Percentiles rank a stretch among this genome's conserved stretches.
phyloP scores from a whole-genome alignment of 2,113 vertebrate genomes.

The Sturnira hondurensis region DNA sequence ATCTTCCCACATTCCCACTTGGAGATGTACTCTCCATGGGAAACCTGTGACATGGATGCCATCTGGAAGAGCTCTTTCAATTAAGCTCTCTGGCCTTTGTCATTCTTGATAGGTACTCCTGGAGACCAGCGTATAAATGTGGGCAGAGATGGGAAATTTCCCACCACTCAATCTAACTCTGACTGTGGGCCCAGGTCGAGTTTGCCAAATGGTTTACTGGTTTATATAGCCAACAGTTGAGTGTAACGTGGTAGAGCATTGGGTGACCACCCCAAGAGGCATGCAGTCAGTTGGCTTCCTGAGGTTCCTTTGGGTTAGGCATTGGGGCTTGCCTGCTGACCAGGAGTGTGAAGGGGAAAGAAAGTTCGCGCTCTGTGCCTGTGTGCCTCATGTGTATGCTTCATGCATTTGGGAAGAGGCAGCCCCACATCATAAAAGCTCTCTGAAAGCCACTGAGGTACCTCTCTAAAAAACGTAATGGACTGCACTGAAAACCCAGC shows the following conservation, averaged over 20 bases:
- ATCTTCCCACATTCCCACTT: not conserved
- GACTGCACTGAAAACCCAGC: constrained; percentile 81
- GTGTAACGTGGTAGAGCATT: not conserved
- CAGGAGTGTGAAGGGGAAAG: constrained; percentile 33
- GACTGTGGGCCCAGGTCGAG: not conserved
- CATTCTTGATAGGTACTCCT: not conserved
- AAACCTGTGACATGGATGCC: not conserved
- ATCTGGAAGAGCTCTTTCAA: not conserved
- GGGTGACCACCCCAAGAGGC: not conserved
- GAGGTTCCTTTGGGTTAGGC: not conserved
- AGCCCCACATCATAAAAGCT: constrained; percentile 75
- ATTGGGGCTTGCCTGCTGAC: not conserved
- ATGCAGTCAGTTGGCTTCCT: not conserved
- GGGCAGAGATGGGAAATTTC: not conserved
- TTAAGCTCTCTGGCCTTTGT: not conserved
- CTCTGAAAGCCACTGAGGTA: constrained; percentile 73
- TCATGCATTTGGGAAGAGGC: constrained; percentile 65
- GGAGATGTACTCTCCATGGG: not conserved
- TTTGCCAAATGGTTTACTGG: not conserved
- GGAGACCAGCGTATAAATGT: not conserved
- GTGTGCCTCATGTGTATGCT: constrained; percentile 43
- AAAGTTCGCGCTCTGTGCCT: constrained; percentile 44
- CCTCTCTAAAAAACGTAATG: constrained; percentile 82
- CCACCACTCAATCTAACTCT: not conserved
- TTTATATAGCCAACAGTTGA: not conserved